Evolutionary conservation across 2,797 vertebrate genomes (phyloP).

Genomic region (Sebastes cheni): DNA sequence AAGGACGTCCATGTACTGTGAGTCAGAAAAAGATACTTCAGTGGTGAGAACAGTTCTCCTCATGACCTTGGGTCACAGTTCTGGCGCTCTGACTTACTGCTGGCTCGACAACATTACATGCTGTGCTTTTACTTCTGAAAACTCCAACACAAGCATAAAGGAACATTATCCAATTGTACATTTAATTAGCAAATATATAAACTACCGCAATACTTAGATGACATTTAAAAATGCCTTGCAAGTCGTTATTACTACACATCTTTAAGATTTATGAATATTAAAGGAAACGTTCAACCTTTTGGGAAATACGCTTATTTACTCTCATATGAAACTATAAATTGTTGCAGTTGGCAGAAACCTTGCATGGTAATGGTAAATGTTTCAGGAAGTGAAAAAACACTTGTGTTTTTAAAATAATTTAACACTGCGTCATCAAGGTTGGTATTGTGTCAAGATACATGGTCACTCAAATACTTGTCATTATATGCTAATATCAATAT

Average conservation of each 20-base stretch:
- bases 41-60: conserved; percentile 5
- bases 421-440: too few species aligned
- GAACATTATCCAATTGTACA: neutral
- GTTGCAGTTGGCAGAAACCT: too few species aligned
- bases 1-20: conserved; percentile 1
- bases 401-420: too few species aligned
- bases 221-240: neutral
- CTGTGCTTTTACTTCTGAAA: conserved; percentile 26
- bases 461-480: too few species aligned
- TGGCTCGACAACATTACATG: conserved; percentile 20
- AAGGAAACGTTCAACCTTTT: neutral
- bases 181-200: neutral
- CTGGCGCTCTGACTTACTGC: conserved; percentile 17
- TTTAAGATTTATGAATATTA: neutral
- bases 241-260: neutral
- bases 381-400: too few species aligned
- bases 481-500: rapidly evolving
- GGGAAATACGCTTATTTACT: neutral
- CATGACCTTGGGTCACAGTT: conserved; percentile 33
- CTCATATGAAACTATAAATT: neutral
- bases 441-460: rapidly evolving
- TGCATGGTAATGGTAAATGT: rapidly evolving
- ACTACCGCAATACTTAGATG: neutral
- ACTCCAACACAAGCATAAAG: neutral
- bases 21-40: conserved; percentile 15